phyloP scores from a whole-genome alignment of 1,140 invertebrate genomes.

The Zaprionus africanus region DNA sequence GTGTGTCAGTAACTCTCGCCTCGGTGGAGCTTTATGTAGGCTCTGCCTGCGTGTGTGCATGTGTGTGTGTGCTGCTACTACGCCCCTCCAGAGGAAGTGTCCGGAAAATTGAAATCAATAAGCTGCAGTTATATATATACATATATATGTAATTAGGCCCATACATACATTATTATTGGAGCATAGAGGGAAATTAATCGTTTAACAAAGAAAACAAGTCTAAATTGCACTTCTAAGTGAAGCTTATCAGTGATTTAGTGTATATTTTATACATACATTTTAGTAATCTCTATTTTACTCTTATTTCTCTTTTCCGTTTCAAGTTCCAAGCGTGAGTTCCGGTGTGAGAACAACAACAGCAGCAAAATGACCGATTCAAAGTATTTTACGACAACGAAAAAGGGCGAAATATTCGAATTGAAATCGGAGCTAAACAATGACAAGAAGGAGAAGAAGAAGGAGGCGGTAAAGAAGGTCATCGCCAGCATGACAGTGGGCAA shows the following conservation, averaged over 20 bases:
- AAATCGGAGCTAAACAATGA: conserved; percentile 99
- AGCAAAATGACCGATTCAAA: conserved; percentile 98
- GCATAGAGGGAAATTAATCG: background rate
- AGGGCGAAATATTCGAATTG: conserved; percentile 99
- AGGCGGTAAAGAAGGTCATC: conserved; percentile 99
- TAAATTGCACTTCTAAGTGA: background rate
- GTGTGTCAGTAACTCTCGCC: too few relatives aligned
- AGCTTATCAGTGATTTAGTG: background rate
- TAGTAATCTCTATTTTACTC: background rate
- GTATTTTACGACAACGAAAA: conserved; percentile 99
- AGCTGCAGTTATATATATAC: background rate
- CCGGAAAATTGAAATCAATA: conserved; percentile 34
- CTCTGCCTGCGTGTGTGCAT: background rate
- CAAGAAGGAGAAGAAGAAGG: conserved; percentile 99
- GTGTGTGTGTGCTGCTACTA: conserved; percentile 22
- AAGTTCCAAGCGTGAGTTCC: conserved; percentile 34
- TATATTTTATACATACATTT: background rate
- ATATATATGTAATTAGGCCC: background rate
- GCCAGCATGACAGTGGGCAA: conserved; percentile 99
- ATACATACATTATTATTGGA: conserved; percentile 2
- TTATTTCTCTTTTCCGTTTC: background rate
- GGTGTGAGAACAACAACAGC: conserved; percentile 24
- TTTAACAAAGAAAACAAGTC: background rate
- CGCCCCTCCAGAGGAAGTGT: conserved; percentile 40
- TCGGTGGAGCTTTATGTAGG: background rate